Conservation (phyloP, 2,888 invertebrate species). For the Andrena minutula region DNA sequence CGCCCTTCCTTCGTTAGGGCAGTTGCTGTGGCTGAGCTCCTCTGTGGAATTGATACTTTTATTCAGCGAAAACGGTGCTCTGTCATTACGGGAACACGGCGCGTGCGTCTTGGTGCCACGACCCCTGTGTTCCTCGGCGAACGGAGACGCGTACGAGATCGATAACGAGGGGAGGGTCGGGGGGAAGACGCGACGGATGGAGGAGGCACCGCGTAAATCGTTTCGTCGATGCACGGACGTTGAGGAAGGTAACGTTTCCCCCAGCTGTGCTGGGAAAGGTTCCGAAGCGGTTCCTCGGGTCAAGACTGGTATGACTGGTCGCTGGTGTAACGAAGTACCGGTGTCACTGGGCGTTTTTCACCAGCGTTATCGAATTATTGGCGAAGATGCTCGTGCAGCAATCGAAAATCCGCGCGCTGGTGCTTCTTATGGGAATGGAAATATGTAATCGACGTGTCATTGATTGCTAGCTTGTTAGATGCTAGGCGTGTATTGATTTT, state of each 20-base stretch:
- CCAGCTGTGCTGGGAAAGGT: constrained; percentile 56
- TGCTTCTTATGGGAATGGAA: neutral
- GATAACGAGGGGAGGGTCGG: constrained; percentile 60
- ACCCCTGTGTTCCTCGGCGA: constrained; percentile 45
- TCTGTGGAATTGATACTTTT: constrained; percentile 58
- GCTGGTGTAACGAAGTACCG: constrained; percentile 62
- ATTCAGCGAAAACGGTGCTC: constrained; percentile 48
- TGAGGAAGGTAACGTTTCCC: constrained; percentile 67
- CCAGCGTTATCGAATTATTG: constrained; percentile 57
- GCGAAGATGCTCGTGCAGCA: constrained; percentile 27
- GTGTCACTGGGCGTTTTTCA: constrained; percentile 54
- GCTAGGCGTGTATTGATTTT: neutral
- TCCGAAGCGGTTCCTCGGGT: constrained; percentile 61
- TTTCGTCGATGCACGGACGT: constrained; percentile 69
- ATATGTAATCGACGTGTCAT: constrained; percentile 22
- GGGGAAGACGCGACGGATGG: constrained; percentile 27
- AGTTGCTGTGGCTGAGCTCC: neutral
- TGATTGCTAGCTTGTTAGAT: constrained; percentile 4
- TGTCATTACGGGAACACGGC: constrained; percentile 67
- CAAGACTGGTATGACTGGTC: constrained; percentile 65
- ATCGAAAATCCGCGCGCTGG: constrained; percentile 14
- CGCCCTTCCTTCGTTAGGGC: neutral
- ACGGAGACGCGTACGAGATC: constrained; percentile 64
- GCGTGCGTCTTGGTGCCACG: constrained; percentile 66
- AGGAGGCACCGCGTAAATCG: constrained; percentile 63